phyloP scores from a whole-genome alignment of 1,140 invertebrate species.

The Aphelenchoides fujianensis region DNA sequence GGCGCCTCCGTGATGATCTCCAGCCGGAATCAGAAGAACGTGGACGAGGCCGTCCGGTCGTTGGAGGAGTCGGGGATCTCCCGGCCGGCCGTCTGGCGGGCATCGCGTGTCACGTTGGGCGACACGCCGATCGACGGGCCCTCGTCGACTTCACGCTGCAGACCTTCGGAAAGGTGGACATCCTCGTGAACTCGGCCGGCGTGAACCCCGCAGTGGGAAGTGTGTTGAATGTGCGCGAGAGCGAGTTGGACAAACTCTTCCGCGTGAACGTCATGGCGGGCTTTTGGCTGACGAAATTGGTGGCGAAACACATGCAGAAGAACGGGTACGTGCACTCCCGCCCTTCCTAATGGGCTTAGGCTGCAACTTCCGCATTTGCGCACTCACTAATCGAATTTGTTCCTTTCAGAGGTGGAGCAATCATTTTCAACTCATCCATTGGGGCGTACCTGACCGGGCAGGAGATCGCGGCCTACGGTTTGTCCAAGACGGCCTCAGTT shows the following conservation, averaged over 20 bases:
- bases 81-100: conserved; percentile 11
- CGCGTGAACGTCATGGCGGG: conserved; percentile 88
- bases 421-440: conserved; percentile 72
- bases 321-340: conserved; percentile 66
- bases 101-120: conserved; percentile 67
- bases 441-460: conserved; percentile 77
- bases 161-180: conserved; percentile 83
- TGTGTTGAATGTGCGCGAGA: conserved; percentile 67
- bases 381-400: neutral
- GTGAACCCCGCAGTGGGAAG: conserved; percentile 76
- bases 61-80: conserved; percentile 66
- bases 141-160: conserved; percentile 74
- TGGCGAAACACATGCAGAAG: conserved; percentile 76
- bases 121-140: conserved; percentile 73
- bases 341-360: neutral
- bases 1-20: conserved; percentile 88
- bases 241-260: conserved; percentile 80
- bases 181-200: conserved; percentile 87
- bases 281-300: conserved; percentile 82
- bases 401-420: conserved; percentile 38
- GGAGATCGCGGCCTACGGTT: conserved; percentile 83
- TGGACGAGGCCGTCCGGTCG: conserved; percentile 56
- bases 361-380: neutral
- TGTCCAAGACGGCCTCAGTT: conserved; percentile 88
- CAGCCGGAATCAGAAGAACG: conserved; percentile 69